These are phyloP conservation scores for Dendronephthya gigantea DNA, from an alignment of 64 coral and sea anemone genomes.

Conservation along the genomic window DNA sequence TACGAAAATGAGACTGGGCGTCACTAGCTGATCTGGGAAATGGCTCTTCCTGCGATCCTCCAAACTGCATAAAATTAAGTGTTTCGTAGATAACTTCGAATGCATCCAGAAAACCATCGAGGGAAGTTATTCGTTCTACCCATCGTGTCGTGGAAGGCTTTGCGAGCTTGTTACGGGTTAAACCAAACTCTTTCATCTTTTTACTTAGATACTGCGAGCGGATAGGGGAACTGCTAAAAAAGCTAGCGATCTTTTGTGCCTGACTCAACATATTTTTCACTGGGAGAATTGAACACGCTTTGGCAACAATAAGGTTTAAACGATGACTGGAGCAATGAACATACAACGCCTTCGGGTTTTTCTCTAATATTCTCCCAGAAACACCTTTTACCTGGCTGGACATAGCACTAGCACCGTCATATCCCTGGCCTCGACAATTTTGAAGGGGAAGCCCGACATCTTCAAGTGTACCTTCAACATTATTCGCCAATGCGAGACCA, in stretches of 20 bases:
- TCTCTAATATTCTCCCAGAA: neutral
- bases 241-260: slow-evolving; percentile 11
- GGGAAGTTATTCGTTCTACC: neutral
- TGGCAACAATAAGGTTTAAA: too few relatives aligned
- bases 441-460: slow-evolving; percentile 11
- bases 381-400: slow-evolving; percentile 5
- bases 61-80: neutral
- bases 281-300: slow-evolving; percentile 29
- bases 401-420: slow-evolving; percentile 25
- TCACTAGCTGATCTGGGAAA: neutral
- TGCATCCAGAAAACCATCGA: neutral
- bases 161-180: neutral
- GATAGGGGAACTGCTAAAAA: slow-evolving; percentile 23
- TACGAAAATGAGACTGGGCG: neutral
- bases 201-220: neutral
- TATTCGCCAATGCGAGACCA: slow-evolving; percentile 11
- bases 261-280: slow-evolving; percentile 26
- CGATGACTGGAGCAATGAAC: slow-evolving; percentile 21
- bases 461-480: slow-evolving; percentile 27
- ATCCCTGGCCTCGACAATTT: slow-evolving; percentile 35
- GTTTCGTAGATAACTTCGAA: slow-evolving; percentile 9
- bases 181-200: neutral
- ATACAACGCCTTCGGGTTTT: slow-evolving; percentile 33
- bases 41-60: neutral
- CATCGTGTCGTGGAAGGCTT: neutral